These are phyloP conservation scores for Amiota communis DNA, from an alignment of 2,888 invertebrate genomes.

Conservation along the genomic window DNA sequence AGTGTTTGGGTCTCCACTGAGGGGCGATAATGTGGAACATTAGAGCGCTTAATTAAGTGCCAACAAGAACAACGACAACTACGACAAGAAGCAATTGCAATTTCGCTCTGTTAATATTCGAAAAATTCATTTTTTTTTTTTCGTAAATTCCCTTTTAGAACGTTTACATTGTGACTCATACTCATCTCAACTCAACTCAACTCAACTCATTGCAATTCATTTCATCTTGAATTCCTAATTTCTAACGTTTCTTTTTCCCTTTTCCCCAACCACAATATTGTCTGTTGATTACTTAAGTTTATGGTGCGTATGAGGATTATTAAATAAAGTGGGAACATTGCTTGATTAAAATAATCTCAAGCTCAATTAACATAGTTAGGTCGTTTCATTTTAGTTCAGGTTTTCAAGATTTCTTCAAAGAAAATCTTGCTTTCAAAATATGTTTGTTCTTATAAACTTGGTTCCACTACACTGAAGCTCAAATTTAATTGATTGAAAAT, in stretches of 20 bases:
- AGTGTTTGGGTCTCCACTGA: background rate
- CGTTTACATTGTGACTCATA: background rate
- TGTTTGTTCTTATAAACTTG: no score
- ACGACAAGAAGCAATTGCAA: background rate
- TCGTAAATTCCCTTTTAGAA: no score
- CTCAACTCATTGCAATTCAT: background rate
- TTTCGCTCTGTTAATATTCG: background rate
- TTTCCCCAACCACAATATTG: no score
- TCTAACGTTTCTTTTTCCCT: background rate
- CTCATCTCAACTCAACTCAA: background rate
- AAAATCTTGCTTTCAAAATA: no score
- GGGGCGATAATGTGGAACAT: constrained; percentile 16
- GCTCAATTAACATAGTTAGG: no score
- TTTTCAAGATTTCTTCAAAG: no score
- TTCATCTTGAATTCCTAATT: background rate
- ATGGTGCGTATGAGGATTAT: constrained; percentile 1
- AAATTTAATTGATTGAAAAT: no score
- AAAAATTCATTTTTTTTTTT: background rate
- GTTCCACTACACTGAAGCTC: no score
- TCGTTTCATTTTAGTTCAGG: no score
- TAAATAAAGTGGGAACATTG: background rate
- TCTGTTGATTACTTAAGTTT: background rate
- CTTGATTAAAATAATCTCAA: no score
- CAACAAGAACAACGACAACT: background rate
- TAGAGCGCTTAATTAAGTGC: constrained; percentile 23